phyloP scores from a whole-genome alignment of 2,888 invertebrate genomes.

The Abscondita cerata region DNA sequence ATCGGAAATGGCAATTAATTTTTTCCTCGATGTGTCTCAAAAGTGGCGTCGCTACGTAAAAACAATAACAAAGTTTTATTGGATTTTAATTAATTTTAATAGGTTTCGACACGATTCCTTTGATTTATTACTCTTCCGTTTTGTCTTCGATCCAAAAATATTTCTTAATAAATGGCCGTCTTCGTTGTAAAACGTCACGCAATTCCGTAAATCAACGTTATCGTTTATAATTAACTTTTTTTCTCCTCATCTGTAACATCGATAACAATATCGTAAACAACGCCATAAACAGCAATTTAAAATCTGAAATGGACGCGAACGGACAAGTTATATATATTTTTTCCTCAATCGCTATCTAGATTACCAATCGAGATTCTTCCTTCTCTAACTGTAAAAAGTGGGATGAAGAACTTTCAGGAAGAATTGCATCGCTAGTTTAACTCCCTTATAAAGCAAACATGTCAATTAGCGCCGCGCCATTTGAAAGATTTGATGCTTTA shows the following conservation, averaged over 20 bases:
- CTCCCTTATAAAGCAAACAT: conserved; percentile 39
- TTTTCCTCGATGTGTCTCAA: conserved; percentile 8
- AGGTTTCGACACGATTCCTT: conserved; percentile 20
- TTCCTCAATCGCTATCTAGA: conserved; percentile 39
- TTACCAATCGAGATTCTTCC: conserved; percentile 31
- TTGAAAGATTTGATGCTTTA: conserved; percentile 23
- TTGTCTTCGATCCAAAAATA: conserved; percentile 1
- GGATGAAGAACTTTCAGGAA: conserved; percentile 26
- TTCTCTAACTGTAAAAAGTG: conserved; percentile 20
- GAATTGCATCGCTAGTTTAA: conserved; percentile 20
- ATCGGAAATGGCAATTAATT: conserved; percentile 25
- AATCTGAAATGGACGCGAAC: conserved; percentile 40
- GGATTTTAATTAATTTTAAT: conserved; percentile 27
- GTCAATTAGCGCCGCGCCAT: conserved; percentile 35
- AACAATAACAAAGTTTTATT: conserved; percentile 14
- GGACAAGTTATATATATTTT: conserved; percentile 44
- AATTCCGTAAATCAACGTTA: conserved; percentile 4
- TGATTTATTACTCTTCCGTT: conserved; percentile 24
- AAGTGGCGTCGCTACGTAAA: not conserved
- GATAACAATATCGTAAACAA: conserved; percentile 54
- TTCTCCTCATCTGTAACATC: conserved; percentile 45
- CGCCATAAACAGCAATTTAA: conserved; percentile 45
- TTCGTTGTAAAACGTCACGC: not conserved
- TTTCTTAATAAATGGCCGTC: too few relatives aligned
- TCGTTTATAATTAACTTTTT: conserved; percentile 36